phyloP scores from a whole-genome alignment of 2,113 vertebrate genomes.

The Pteropus alecto region DNA sequence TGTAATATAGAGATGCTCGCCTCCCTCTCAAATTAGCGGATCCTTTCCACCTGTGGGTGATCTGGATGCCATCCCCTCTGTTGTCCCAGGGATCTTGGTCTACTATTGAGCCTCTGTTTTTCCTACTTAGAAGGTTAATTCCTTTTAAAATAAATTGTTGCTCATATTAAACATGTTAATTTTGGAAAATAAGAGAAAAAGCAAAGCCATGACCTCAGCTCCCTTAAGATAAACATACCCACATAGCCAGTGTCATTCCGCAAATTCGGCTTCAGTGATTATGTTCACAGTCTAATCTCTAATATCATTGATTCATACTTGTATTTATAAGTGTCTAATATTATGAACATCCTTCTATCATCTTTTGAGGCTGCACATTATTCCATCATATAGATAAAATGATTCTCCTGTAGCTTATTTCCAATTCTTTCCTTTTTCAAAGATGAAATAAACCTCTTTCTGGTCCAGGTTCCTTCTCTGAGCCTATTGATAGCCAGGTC shows the following conservation, averaged over 20 bases:
- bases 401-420: neutral
- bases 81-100: neutral
- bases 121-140: neutral
- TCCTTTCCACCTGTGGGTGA: neutral
- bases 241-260: neutral
- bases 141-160: neutral
- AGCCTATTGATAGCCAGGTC: neutral
- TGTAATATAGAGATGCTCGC: neutral
- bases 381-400: neutral
- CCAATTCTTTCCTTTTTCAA: neutral
- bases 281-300: neutral
- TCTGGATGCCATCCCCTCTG: neutral
- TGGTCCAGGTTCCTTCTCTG: neutral
- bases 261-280: neutral
- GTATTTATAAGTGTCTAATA: neutral
- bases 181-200: neutral
- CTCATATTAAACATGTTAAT: neutral
- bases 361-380: neutral
- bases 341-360: neutral
- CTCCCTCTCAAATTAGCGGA: neutral
- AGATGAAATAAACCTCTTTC: neutral
- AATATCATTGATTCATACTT: neutral
- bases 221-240: neutral
- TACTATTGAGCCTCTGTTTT: neutral
- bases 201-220: neutral